Percentiles rank a stretch among this genome's conserved stretches.
Conservation (phyloP, 2,113 vertebrate species). For the Elgaria multicarinata region DNA sequence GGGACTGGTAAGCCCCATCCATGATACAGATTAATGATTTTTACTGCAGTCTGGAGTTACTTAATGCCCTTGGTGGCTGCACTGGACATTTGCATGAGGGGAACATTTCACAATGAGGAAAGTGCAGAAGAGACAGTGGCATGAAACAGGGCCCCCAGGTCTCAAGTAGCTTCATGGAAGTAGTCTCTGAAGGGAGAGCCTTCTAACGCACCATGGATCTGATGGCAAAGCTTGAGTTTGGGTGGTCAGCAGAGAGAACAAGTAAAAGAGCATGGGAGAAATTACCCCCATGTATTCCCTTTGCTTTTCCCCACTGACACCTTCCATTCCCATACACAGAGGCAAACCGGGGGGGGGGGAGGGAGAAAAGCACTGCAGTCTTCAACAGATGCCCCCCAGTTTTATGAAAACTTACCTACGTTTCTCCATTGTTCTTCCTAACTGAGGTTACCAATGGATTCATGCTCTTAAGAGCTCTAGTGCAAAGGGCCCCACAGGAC, state of each 20-base stretch:
- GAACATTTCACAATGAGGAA: background rate
- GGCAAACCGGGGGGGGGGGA: too few relatives aligned
- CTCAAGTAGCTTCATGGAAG: background rate
- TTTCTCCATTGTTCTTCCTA: background rate
- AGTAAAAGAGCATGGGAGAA: background rate
- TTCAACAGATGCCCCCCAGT: background rate
- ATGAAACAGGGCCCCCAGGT: background rate
- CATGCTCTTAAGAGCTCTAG: background rate
- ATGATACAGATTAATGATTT: background rate
- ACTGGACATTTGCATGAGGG: constrained; percentile 27
- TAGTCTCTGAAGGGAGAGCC: background rate
- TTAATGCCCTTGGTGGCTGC: constrained; percentile 50
- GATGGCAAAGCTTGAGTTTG: background rate
- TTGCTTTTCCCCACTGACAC: background rate
- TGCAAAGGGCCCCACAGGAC: background rate
- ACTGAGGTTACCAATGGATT: background rate
- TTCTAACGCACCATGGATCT: background rate
- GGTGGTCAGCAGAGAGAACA: background rate
- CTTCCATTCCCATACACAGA: background rate
- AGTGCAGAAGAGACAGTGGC: background rate
- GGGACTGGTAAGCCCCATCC: background rate
- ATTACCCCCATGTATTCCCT: too few relatives aligned
- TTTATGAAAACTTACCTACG: background rate
- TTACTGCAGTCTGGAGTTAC: constrained; percentile 17
- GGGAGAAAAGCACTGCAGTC: background rate